Percentiles rank a stretch among this genome's conserved stretches.
These are phyloP conservation scores for Rissa tridactyla DNA, from an alignment of 2,113 vertebrate species.

Conservation along the genomic window DNA sequence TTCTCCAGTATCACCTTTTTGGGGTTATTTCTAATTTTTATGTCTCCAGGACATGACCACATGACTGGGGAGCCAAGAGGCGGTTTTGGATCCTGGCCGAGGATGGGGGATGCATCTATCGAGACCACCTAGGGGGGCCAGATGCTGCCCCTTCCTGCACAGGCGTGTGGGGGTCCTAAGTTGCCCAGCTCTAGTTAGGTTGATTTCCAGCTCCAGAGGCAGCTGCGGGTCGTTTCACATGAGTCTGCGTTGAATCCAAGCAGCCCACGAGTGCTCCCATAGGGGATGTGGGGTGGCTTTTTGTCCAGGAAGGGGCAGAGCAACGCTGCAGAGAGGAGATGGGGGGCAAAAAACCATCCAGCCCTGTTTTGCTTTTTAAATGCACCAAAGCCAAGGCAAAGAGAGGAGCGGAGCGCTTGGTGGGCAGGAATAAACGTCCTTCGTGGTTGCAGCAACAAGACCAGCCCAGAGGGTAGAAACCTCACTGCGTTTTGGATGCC, in stretches of 20 bases:
- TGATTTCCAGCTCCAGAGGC: not conserved
- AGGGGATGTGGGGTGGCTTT: not conserved
- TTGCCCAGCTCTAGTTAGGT: not conserved
- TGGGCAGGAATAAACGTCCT: not conserved
- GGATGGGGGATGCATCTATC: not conserved
- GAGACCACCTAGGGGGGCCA: not conserved
- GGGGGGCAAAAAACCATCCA: not conserved
- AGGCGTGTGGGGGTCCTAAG: not conserved
- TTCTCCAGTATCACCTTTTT: not conserved
- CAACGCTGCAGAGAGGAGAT: not conserved
- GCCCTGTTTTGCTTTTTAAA: not conserved
- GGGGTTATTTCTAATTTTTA: not conserved
- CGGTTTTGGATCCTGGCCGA: accelerated
- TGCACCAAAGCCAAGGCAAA: not conserved
- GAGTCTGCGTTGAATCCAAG: not conserved
- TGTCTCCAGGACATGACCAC: not conserved
- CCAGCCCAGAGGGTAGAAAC: not conserved
- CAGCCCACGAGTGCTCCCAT: not conserved
- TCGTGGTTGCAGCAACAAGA: accelerated
- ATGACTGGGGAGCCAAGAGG: not conserved
- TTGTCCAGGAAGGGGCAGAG: not conserved
- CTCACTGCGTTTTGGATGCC: not conserved
- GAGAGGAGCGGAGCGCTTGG: not conserved
- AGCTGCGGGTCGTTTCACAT: not conserved
- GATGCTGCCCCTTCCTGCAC: not conserved